phyloP scores from a whole-genome alignment of 1,140 invertebrate species.

The Cyclina sinensis region DNA sequence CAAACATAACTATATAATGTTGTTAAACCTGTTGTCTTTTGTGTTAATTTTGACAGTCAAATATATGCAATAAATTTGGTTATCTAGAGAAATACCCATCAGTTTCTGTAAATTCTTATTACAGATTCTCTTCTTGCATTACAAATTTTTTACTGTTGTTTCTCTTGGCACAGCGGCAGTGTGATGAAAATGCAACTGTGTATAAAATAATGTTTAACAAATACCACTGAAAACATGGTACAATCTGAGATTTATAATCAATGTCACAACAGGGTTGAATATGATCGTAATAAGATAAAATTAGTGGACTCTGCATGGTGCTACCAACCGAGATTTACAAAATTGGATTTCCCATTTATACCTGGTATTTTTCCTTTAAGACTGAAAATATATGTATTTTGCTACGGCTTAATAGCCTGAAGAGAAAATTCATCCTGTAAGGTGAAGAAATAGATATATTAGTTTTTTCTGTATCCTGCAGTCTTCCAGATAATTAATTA shows the following conservation, averaged over 20 bases:
- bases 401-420: too few relatives aligned
- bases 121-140: not conserved
- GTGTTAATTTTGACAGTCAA: not conserved
- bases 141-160: not conserved
- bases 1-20: not conserved
- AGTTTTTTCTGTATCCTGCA: too few relatives aligned
- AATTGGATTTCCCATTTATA: slow-evolving; percentile 7
- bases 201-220: not conserved
- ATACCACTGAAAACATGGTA: not conserved
- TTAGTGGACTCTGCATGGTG: slow-evolving; percentile 18
- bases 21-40: not conserved
- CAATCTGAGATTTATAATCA: slow-evolving; percentile 16
- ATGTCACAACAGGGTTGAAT: slow-evolving; percentile 11
- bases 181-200: slow-evolving; percentile 3
- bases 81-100: not conserved
- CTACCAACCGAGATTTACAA: not conserved
- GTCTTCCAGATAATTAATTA: too few relatives aligned
- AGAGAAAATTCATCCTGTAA: too few relatives aligned
- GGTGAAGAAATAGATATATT: too few relatives aligned
- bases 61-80: not conserved
- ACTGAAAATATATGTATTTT: not conserved
- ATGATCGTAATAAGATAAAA: slow-evolving; percentile 27
- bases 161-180: not conserved
- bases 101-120: too few relatives aligned
- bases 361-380: not conserved